Evolutionary conservation across 2,113 vertebrate genomes (phyloP), one percentile per base, ranked within the genome.

Genomic region (Thamnaconus septentrionalis): DNA sequence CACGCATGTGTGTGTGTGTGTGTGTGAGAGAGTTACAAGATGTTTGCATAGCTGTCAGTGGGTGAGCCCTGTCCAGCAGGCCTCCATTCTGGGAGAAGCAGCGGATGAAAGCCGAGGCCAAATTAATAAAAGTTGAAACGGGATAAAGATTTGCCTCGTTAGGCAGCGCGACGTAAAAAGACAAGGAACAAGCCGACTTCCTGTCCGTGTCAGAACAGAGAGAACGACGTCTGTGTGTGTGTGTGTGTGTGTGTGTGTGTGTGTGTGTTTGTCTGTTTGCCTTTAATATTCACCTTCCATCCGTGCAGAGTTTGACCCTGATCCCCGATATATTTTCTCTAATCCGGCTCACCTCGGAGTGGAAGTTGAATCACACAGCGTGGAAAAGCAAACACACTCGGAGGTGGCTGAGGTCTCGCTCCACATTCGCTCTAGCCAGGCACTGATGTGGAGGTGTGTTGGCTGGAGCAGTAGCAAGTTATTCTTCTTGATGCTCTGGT

Each of bases 41-140:
- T 85, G 86, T 88, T 89, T 82, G 74, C 75, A 80, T 70, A 76
- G 78, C 81, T 68, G 75, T 80, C 73, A 79, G 85, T 71, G 80
- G 77, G 73, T 66, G 79, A 80, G 73, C 74, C 69, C 64, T 80
- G 74, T 71, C 76, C 71, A 56, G 78, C 79, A 71, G 65, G 67
- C 58, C 41, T 52, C 64, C 51, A 54, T 74, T 75, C 73, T 69
- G 56, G 48, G 66, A 54, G 86, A 88, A 88, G 85, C 51, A 67
- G 11, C 56, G 73, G 73, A 89, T 83, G 58, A 86, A 89, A 82
- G 81, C 67, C 79, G 42, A 60, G 62, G 85, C 79, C 86, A 90
- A 90, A 90, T 87, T 83, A 85, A 88, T 87, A 87, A 85, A 85
- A 53, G 71, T 72, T 78, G 84, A 89, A 56, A 60, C 18, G 18